Conservation (phyloP, 2,888 invertebrate species). For the Volucella inanis region DNA sequence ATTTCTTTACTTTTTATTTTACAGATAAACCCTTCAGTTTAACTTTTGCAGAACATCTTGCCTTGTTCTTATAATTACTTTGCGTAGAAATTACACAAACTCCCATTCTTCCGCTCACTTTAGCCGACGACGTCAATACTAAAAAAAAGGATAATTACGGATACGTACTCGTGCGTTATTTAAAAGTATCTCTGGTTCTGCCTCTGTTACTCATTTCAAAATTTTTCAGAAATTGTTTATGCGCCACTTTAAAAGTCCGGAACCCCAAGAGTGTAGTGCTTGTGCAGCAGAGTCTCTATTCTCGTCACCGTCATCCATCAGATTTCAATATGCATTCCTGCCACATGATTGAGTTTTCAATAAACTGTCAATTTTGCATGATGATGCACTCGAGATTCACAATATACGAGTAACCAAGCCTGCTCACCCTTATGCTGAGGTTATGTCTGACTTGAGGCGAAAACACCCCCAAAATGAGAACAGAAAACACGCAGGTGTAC, state of each 20-base stretch:
- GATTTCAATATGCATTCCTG: conserved; percentile 64
- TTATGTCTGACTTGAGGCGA: conserved; percentile 4
- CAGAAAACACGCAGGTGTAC: conserved; percentile 53
- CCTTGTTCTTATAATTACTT: conserved; percentile 58
- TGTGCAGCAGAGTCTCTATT: no score
- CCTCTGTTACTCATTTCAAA: conserved; percentile 43
- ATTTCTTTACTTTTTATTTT: conserved; percentile 11
- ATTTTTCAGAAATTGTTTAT: conserved; percentile 12
- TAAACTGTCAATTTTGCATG: conserved; percentile 71
- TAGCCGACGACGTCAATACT: neutral
- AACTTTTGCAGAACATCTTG: conserved; percentile 21
- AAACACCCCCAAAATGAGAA: conserved; percentile 12
- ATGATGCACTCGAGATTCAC: conserved; percentile 65
- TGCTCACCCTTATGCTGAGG: conserved; percentile 14
- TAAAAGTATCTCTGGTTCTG: conserved; percentile 30
- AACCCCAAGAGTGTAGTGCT: no score
- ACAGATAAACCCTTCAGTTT: no score
- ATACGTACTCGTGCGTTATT: conserved; percentile 42
- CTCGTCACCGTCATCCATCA: neutral
- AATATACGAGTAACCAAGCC: neutral
- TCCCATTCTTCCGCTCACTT: conserved; percentile 47
- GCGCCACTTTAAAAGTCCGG: conserved; percentile 15
- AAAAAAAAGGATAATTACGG: conserved; percentile 41
- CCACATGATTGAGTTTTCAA: conserved; percentile 70
- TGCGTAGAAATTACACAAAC: conserved; percentile 44